A percentile compares a stretch with the other conserved stretches of the same genome.
These are phyloP conservation scores for Smittia sp. DNA, from an alignment of 2,888 invertebrate species.

Conservation along the genomic window DNA sequence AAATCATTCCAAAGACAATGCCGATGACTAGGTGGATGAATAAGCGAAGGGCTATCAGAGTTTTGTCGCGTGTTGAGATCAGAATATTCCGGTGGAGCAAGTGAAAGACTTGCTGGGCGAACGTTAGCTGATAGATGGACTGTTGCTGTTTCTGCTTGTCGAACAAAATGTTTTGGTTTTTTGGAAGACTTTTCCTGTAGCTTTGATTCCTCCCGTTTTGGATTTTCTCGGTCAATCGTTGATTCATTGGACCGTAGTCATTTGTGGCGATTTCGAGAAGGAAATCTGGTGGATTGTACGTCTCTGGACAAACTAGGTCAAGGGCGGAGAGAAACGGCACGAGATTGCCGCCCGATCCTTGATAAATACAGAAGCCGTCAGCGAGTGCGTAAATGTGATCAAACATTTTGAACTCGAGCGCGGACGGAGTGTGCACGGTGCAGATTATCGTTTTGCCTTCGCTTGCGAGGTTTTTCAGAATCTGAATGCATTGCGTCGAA, in stretches of 20 bases:
- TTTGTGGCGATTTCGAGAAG: conserved; percentile 79
- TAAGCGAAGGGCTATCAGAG: conserved; percentile 73
- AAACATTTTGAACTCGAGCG: conserved; percentile 80
- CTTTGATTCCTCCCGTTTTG: conserved; percentile 61
- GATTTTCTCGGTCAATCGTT: conserved; percentile 60
- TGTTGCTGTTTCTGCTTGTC: not conserved
- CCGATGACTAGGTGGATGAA: conserved; percentile 78
- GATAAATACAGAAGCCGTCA: conserved; percentile 74
- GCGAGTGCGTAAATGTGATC: conserved; percentile 83
- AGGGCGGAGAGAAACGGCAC: conserved; percentile 72
- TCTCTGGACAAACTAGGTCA: conserved; percentile 75
- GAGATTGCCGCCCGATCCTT: conserved; percentile 72
- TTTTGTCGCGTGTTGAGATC: conserved; percentile 66
- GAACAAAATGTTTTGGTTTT: too few relatives aligned
- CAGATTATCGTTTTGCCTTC: conserved; percentile 85
- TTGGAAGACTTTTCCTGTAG: conserved; percentile 54
- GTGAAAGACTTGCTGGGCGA: not conserved
- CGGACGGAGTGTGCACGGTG: conserved; percentile 90
- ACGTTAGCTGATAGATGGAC: not conserved
- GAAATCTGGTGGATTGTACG: conserved; percentile 83
- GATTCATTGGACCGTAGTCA: conserved; percentile 65
- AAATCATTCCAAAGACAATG: conserved; percentile 76
- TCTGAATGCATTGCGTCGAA: conserved; percentile 75
- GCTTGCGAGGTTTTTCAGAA: conserved; percentile 76
- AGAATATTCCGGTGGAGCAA: conserved; percentile 63